A percentile compares a stretch with the other conserved stretches of the same genome.
These are phyloP conservation scores for Brachyopa scutellaris DNA, from an alignment of 2,888 invertebrate genomes.

Conservation along the genomic window DNA sequence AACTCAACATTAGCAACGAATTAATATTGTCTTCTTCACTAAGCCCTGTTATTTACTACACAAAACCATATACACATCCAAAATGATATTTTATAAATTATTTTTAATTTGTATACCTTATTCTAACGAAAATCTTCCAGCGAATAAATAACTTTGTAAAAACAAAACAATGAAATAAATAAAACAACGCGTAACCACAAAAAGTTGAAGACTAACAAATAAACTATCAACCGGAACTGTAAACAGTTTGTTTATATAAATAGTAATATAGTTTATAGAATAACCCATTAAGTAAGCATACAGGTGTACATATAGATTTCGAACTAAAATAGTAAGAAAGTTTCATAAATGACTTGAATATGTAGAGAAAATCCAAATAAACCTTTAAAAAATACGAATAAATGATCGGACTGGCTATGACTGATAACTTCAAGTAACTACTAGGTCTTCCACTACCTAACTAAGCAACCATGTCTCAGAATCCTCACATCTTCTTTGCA, in stretches of 20 bases:
- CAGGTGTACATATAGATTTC: neutral
- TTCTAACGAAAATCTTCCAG: constrained; percentile 53
- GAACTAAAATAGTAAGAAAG: too few relatives aligned
- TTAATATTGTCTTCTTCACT: constrained; percentile 29
- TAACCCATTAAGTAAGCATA: neutral
- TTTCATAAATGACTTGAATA: too few relatives aligned
- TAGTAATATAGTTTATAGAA: constrained; percentile 1
- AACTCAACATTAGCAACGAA: constrained; percentile 67
- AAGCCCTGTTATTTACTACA: constrained; percentile 1
- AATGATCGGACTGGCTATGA: too few relatives aligned
- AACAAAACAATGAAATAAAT: neutral
- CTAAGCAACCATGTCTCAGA: too few relatives aligned
- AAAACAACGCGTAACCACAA: constrained; percentile 14
- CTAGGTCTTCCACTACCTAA: too few relatives aligned
- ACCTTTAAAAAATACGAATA: too few relatives aligned
- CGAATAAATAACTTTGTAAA: constrained; percentile 20
- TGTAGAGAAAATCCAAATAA: too few relatives aligned
- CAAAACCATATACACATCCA: constrained; percentile 14
- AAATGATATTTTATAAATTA: constrained; percentile 34
- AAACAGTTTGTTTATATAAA: constrained; percentile 13
- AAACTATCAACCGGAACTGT: constrained; percentile 42
- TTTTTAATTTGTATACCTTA: constrained; percentile 23
- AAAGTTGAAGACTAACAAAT: constrained; percentile 22
- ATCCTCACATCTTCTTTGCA: too few relatives aligned
- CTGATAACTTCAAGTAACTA: too few relatives aligned